Conservation (phyloP, 2,797 vertebrate species). For the Hirundo rustica region DNA sequence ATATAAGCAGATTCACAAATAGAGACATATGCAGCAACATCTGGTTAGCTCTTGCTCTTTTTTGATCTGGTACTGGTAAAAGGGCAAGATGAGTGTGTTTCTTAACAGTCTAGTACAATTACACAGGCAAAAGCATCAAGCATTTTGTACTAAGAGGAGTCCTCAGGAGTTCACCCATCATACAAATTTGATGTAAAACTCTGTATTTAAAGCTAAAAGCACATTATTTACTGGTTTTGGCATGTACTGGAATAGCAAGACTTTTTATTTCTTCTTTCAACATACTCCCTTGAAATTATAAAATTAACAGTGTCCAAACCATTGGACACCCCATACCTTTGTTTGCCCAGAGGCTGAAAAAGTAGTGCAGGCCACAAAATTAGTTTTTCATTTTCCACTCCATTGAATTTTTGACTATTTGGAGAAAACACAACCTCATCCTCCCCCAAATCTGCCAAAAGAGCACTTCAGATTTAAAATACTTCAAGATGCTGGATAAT, state of each 20-base stretch:
- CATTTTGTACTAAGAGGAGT: not conserved
- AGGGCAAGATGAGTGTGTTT: not conserved
- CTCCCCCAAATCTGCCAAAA: not conserved
- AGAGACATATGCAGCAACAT: not conserved
- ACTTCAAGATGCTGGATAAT: not conserved
- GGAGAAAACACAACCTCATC: not conserved
- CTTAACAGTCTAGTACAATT: not conserved
- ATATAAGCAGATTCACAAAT: not conserved
- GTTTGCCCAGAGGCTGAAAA: not conserved
- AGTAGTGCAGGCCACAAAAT: not conserved
- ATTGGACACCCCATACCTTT: not conserved
- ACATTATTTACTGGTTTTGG: not conserved
- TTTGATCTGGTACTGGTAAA: conserved; percentile 15
- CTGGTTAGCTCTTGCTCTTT: not conserved
- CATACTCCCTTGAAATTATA: not conserved
- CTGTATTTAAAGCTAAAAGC: not conserved
- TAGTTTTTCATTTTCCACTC: not conserved
- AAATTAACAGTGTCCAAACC: not conserved
- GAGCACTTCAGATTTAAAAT: not conserved
- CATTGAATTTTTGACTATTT: not conserved
- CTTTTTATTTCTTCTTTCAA: not conserved
- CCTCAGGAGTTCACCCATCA: not conserved
- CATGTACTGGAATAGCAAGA: not conserved
- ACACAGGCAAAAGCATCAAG: not conserved
- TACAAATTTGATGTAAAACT: not conserved